These are phyloP conservation scores for Furcula furcula DNA, from an alignment of 2,888 invertebrate species.

Conservation along the genomic window DNA sequence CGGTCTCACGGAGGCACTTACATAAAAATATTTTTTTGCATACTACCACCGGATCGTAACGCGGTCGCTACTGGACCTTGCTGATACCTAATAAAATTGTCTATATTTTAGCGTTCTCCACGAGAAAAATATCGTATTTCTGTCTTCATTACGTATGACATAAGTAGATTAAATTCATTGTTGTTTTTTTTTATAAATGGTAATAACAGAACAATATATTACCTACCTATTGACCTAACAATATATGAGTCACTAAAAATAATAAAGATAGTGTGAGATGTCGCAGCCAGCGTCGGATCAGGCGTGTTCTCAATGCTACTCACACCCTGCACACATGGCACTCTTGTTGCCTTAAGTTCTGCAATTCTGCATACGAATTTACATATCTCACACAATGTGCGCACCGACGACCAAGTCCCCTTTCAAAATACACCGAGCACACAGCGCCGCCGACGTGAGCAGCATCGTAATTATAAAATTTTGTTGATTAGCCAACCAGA, in stretches of 20 bases:
- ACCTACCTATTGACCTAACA: too few species aligned
- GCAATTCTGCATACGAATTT: constrained; percentile 47
- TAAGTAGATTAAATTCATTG: too few species aligned
- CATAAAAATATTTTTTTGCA: too few species aligned
- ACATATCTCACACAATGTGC: constrained; percentile 38
- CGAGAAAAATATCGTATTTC: too few species aligned
- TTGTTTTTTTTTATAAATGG: too few species aligned
- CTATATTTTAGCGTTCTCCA: too few species aligned
- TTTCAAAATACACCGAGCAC: constrained; percentile 39
- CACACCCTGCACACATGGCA: constrained; percentile 18
- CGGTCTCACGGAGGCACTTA: too few species aligned
- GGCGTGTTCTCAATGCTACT: constrained; percentile 13
- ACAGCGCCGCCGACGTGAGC: constrained; percentile 31
- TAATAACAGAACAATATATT: too few species aligned
- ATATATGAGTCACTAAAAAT: constrained; percentile 1
- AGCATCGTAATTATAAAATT: constrained; percentile 47
- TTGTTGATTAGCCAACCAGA: constrained; percentile 43
- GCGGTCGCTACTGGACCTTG: too few species aligned
- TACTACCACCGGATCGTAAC: too few species aligned
- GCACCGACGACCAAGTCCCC: constrained; percentile 30
- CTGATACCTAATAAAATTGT: too few species aligned
- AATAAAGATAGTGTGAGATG: neutral
- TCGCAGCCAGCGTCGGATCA: constrained; percentile 6
- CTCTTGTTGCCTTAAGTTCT: constrained; percentile 28
- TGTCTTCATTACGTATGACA: too few species aligned